Conservation (phyloP, 2,888 invertebrate species). For the Eulithis prunata region DNA sequence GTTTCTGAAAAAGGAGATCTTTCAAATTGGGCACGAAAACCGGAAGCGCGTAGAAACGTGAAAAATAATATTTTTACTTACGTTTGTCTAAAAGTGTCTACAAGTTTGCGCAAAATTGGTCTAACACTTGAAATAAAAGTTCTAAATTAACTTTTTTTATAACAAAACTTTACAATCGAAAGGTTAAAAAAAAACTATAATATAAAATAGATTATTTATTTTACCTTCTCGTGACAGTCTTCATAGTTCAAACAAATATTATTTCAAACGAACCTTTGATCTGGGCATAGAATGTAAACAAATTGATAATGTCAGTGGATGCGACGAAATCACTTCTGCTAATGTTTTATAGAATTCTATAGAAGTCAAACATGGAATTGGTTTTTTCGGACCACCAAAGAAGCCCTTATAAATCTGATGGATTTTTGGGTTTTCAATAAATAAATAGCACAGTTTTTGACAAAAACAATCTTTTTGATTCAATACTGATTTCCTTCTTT, state of each 20-base stretch:
- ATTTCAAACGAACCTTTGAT: constrained; percentile 38
- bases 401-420: neutral
- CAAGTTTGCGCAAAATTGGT: no score
- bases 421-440: no score
- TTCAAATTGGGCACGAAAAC: no score
- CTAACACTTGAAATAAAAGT: no score
- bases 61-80: no score
- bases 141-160: no score
- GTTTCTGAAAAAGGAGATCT: no score
- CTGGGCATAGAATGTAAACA: constrained; percentile 33
- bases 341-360: neutral
- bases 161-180: neutral
- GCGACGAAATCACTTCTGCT: constrained; percentile 21
- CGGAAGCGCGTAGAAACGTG: no score
- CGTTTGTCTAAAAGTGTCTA: no score
- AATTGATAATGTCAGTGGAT: constrained; percentile 35
- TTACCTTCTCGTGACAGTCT: constrained; percentile 25
- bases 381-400: neutral
- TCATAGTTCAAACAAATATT: constrained; percentile 36
- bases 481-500: no score
- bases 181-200: constrained; percentile 18
- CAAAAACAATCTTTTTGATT: no score
- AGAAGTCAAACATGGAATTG: neutral
- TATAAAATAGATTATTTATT: constrained; percentile 11
- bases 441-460: no score